Conservation (phyloP, 2,113 vertebrate genomes). For the Hydrochoerus hydrochaeris region DNA sequence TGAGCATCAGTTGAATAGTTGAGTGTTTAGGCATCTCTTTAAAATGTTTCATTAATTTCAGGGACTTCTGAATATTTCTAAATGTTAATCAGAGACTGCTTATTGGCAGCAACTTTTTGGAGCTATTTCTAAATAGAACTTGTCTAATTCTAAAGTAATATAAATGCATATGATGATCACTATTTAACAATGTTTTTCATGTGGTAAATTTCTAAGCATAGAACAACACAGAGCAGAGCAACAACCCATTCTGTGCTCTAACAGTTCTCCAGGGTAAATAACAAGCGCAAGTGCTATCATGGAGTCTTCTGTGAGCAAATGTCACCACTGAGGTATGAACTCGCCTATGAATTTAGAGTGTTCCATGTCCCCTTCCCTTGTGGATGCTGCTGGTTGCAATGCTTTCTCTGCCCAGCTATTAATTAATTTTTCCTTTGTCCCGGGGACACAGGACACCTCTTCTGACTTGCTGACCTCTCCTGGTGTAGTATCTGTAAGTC, state of each 20-base stretch:
- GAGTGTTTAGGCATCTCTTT: background rate
- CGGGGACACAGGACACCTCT: no score
- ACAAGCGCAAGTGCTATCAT: background rate
- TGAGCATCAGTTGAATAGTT: background rate
- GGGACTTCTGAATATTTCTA: background rate
- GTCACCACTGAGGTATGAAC: no score
- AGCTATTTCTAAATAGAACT: background rate
- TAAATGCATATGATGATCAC: background rate
- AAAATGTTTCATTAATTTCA: background rate
- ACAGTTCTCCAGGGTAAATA: background rate
- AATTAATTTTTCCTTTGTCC: background rate
- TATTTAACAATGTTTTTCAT: background rate
- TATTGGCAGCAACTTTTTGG: background rate
- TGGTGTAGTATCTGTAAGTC: background rate
- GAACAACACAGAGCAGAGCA: background rate
- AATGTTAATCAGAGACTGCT: background rate
- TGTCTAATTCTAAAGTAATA: background rate
- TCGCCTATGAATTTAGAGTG: background rate
- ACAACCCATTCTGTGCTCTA: no score
- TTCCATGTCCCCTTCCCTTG: background rate
- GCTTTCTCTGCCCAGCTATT: background rate
- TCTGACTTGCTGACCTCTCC: background rate
- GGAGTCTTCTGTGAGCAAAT: background rate
- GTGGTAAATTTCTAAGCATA: background rate
- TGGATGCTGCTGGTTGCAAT: background rate